Conservation (phyloP, 2,888 invertebrate genomes). For the Cosmia trapezina region DNA sequence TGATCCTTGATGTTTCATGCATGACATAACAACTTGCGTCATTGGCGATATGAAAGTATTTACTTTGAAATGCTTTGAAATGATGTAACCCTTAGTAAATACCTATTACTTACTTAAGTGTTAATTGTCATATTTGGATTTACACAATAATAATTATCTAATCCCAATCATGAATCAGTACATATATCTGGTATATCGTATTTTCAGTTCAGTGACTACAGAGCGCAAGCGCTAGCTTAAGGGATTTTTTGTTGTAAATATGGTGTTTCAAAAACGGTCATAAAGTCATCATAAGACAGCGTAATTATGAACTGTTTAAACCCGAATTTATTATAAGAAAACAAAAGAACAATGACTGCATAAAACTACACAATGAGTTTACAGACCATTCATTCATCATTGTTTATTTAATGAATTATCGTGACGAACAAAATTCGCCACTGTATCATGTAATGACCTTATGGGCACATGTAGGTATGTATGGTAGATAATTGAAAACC, state of each 20-base stretch:
- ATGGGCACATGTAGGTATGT: too few relatives aligned
- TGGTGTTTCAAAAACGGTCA: background rate
- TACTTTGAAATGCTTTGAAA: conserved; percentile 39
- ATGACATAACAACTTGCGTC: conserved; percentile 40
- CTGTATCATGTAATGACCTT: background rate
- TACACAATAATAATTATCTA: conserved; percentile 12
- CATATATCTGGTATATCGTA: background rate
- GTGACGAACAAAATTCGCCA: conserved; percentile 2
- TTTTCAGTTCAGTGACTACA: background rate
- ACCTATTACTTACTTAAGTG: background rate
- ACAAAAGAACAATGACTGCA: conserved; percentile 29
- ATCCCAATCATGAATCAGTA: background rate
- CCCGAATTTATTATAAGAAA: background rate
- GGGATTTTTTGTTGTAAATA: background rate
- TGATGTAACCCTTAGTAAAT: conserved; percentile 24
- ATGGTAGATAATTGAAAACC: background rate
- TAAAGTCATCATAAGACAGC: background rate
- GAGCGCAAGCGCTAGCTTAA: background rate
- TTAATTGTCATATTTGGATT: background rate
- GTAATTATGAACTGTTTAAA: background rate
- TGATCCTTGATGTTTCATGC: conserved; percentile 29
- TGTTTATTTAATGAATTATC: conserved; percentile 1
- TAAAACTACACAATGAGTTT: conserved; percentile 9
- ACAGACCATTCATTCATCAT: background rate
- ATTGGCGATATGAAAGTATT: conserved; percentile 37